A percentile compares a stretch with the other conserved stretches of the same genome.
These are phyloP conservation scores for Drosophila paranaensis DNA, from an alignment of 2,888 invertebrate species.

Conservation along the genomic window DNA sequence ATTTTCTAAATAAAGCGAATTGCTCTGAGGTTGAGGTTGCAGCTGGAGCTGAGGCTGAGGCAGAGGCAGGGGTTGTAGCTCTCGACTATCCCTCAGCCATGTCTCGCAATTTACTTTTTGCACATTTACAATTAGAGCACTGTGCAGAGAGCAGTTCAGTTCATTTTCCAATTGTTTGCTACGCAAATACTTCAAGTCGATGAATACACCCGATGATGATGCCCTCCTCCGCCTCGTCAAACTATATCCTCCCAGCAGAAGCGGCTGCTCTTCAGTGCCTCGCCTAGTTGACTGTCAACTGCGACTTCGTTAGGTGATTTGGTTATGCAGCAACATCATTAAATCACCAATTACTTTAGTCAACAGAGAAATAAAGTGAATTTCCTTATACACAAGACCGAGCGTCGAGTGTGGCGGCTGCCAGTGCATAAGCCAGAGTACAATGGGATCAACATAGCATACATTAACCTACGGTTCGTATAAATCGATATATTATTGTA, in stretches of 20 bases:
- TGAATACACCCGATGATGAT: conserved; percentile 48
- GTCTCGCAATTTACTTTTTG: conserved; percentile 75
- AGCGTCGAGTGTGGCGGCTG: conserved; percentile 55
- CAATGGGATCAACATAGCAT: conserved; percentile 28
- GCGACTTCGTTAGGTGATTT: conserved; percentile 77
- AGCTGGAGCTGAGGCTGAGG: conserved; percentile 15
- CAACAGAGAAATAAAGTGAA: conserved; percentile 77
- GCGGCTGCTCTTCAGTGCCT: conserved; percentile 8
- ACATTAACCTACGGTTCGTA: no score
- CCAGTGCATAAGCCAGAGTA: conserved; percentile 30
- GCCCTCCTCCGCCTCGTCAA: not conserved
- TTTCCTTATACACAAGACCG: conserved; percentile 67
- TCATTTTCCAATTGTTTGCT: conserved; percentile 77
- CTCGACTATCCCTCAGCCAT: conserved; percentile 36
- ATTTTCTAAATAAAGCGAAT: conserved; percentile 72
- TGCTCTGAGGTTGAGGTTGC: conserved; percentile 41
- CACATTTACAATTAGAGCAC: conserved; percentile 75
- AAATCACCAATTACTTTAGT: conserved; percentile 79
- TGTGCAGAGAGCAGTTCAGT: conserved; percentile 45
- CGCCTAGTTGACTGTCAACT: conserved; percentile 29
- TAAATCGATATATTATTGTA: no score
- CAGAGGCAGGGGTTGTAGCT: conserved; percentile 25
- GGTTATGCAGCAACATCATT: conserved; percentile 80
- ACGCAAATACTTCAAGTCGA: conserved; percentile 70
- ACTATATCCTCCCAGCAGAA: not conserved